These are phyloP conservation scores for Emys orbicularis DNA, from an alignment of 2,797 vertebrate species.

Conservation along the genomic window DNA sequence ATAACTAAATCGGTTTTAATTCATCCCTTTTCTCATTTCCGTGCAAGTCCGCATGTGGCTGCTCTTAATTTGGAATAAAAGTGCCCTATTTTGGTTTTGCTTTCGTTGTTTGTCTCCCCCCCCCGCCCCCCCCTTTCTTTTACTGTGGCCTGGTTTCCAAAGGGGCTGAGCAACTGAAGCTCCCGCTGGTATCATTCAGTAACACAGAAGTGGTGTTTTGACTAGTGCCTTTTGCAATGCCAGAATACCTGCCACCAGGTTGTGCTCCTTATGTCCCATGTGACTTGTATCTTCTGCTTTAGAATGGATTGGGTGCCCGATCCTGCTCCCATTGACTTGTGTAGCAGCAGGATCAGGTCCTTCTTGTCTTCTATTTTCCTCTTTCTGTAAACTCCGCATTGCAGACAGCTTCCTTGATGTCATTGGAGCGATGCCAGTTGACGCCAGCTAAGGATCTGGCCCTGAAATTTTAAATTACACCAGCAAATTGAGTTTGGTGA, in stretches of 20 bases:
- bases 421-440: neutral
- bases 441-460: neutral
- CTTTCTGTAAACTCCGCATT: neutral
- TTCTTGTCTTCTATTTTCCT: neutral
- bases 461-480: slow-evolving; percentile 20
- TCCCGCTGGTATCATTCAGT: rapidly evolving
- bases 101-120: neutral
- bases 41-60: neutral
- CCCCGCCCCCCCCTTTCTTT: neutral
- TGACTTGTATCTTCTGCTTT: neutral
- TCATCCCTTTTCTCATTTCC: neutral
- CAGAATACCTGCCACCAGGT: neutral
- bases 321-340: neutral
- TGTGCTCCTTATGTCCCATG: neutral
- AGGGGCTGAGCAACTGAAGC: neutral
- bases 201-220: rapidly evolving
- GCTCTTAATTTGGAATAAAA: neutral
- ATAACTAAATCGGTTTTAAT: neutral
- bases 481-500: slow-evolving; percentile 50
- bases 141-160: neutral
- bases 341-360: neutral
- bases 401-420: neutral
- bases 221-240: neutral
- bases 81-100: neutral
- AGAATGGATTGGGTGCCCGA: neutral